Conservation (phyloP, 2,888 invertebrate species). For the Drosophila paranaensis region DNA sequence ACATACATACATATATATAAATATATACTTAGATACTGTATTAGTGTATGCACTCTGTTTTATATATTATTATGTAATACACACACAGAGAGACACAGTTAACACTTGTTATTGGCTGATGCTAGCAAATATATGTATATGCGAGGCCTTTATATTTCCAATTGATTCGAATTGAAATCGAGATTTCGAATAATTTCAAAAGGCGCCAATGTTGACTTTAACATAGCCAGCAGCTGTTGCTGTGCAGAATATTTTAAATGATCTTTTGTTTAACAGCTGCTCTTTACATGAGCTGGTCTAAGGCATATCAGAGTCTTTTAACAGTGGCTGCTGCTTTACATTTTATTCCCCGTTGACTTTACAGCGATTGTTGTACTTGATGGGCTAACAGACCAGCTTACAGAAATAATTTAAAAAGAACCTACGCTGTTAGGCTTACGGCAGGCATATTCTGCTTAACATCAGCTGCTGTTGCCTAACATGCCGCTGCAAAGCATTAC, state of each 20-base stretch:
- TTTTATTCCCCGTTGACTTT: not conserved
- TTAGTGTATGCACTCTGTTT: conserved; percentile 34
- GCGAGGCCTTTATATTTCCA: conserved; percentile 36
- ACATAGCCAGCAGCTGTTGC: not conserved
- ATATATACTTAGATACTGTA: conserved; percentile 6
- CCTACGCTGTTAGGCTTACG: not conserved
- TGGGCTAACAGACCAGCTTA: not conserved
- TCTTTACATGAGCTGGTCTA: not conserved
- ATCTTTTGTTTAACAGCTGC: not conserved
- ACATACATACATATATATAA: not conserved
- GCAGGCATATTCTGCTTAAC: not conserved
- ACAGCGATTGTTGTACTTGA: not conserved
- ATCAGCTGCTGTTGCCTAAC: not conserved
- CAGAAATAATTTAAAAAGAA: not conserved
- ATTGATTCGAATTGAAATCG: conserved; percentile 11
- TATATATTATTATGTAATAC: conserved; percentile 43
- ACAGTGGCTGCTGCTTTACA: not conserved
- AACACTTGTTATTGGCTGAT: conserved; percentile 56
- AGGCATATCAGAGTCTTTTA: not conserved
- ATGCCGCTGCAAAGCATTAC: not conserved
- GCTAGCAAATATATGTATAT: conserved; percentile 38
- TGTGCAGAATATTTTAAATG: not conserved
- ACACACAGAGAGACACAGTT: conserved; percentile 12
- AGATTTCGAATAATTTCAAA: not conserved
- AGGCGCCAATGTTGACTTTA: not conserved